These are phyloP conservation scores for Lipotes vexillifer DNA, from an alignment of 2,113 vertebrate genomes.

Conservation along the genomic window DNA sequence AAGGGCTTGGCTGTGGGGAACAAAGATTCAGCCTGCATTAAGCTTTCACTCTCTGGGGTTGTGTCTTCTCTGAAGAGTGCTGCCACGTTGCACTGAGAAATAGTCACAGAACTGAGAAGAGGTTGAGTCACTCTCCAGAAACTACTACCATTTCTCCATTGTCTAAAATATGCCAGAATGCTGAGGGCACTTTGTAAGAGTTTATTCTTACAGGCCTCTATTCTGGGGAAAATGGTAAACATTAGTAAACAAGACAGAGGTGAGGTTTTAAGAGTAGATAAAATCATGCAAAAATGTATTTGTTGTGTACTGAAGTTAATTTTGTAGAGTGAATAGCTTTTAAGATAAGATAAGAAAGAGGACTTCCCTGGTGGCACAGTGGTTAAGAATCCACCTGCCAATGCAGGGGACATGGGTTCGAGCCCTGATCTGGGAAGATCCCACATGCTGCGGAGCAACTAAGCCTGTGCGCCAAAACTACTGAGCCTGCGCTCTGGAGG, in stretches of 20 bases:
- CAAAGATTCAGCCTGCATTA: not conserved
- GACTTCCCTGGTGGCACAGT: too few species aligned
- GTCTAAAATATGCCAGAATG: not conserved
- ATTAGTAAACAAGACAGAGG: not conserved
- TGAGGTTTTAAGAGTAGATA: not conserved
- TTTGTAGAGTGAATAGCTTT: not conserved
- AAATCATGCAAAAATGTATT: not conserved
- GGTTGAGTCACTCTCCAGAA: not conserved
- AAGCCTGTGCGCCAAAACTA: too few species aligned
- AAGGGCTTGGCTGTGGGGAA: not conserved
- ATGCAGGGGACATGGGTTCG: too few species aligned
- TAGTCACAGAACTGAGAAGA: not conserved
- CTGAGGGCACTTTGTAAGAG: not conserved
- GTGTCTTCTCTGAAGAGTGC: not conserved
- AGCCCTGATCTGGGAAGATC: too few species aligned
- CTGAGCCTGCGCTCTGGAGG: too few species aligned
- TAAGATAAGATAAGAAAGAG: not conserved
- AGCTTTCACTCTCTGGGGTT: not conserved
- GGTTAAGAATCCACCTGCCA: too few species aligned
- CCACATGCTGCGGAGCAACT: too few species aligned
- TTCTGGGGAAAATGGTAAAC: not conserved
- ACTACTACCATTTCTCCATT: not conserved
- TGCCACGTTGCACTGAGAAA: not conserved
- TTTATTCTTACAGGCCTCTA: not conserved
- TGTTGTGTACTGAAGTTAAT: not conserved